Conservation (phyloP, 2,797 vertebrate genomes). For the Esox masquinongy region DNA sequence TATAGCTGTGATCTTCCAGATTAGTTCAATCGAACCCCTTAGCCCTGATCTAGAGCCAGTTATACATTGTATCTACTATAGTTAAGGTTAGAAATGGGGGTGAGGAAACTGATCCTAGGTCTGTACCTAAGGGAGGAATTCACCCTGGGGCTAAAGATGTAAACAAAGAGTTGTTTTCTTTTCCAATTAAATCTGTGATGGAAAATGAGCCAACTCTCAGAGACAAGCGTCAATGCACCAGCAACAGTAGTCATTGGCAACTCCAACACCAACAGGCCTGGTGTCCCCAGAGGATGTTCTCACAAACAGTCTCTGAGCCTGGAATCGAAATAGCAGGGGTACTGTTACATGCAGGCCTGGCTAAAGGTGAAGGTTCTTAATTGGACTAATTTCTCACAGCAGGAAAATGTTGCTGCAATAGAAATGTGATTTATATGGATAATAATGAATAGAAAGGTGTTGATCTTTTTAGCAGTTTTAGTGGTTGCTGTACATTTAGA, state of each 20-base stretch:
- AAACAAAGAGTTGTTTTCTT: slow-evolving; percentile 32
- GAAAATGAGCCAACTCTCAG: slow-evolving; percentile 62
- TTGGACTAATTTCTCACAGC: too few species aligned
- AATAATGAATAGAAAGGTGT: too few species aligned
- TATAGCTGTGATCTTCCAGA: not conserved
- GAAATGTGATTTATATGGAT: too few species aligned
- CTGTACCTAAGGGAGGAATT: not conserved
- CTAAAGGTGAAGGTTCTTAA: too few species aligned
- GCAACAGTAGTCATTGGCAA: slow-evolving; percentile 58
- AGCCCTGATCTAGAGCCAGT: not conserved
- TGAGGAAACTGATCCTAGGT: not conserved
- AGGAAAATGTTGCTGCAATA: too few species aligned
- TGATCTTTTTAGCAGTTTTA: too few species aligned
- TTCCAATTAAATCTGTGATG: slow-evolving; percentile 53
- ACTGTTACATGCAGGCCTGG: not conserved
- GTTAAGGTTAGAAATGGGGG: not conserved
- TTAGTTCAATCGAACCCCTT: not conserved
- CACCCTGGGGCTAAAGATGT: not conserved
- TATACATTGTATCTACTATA: not conserved
- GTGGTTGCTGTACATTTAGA: too few species aligned
- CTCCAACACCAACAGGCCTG: slow-evolving; percentile 42
- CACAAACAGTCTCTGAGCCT: slow-evolving; percentile 36
- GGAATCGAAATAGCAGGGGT: not conserved
- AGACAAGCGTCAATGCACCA: slow-evolving; percentile 41
- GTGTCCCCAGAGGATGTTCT: slow-evolving; percentile 37